A percentile compares a stretch with the other conserved stretches of the same genome.
These are phyloP conservation scores for Drosophila kurseongensis DNA, from an alignment of 1,140 invertebrate species.

Conservation along the genomic window DNA sequence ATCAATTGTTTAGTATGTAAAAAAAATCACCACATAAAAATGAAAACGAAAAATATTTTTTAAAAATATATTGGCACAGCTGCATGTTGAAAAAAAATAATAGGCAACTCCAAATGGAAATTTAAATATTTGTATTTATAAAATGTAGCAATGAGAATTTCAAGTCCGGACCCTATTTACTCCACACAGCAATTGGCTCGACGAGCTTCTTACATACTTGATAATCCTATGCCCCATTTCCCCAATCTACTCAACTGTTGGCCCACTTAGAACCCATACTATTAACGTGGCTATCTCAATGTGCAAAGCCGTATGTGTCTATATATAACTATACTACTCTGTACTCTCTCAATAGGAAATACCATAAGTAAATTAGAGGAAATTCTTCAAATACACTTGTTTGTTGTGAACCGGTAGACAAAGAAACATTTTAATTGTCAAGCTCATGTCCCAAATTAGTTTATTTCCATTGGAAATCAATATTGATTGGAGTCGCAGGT, in stretches of 20 bases:
- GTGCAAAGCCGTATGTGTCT: conserved; percentile 62
- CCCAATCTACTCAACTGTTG: conserved; percentile 24
- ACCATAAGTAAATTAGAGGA: conserved; percentile 56
- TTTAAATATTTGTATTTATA: conserved; percentile 32
- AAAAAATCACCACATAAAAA: conserved; percentile 20
- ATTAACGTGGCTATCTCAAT: conserved; percentile 50
- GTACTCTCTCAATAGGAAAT: conserved; percentile 35
- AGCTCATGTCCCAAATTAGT: conserved; percentile 26
- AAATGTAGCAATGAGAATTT: conserved; percentile 21
- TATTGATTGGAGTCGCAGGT: conserved; percentile 31
- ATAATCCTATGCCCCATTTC: conserved; percentile 8
- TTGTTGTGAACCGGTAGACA: conserved; percentile 39
- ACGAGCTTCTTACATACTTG: conserved; percentile 1
- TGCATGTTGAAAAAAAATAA: conserved; percentile 43
- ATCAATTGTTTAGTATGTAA: conserved; percentile 45
- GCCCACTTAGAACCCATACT: conserved; percentile 27
- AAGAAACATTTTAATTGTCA: conserved; percentile 31
- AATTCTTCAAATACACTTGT: conserved; percentile 42
- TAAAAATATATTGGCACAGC: conserved; percentile 72
- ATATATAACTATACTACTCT: conserved; percentile 42
- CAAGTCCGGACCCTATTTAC: conserved; percentile 19
- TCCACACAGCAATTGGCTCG: conserved; percentile 12
- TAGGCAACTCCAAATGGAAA: conserved; percentile 22
- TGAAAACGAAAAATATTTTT: conserved; percentile 60
- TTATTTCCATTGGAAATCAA: conserved; percentile 23